These are phyloP conservation scores for Rhopalosiphum nymphaeae DNA, from an alignment of 2,888 invertebrate species.

Conservation along the genomic window DNA sequence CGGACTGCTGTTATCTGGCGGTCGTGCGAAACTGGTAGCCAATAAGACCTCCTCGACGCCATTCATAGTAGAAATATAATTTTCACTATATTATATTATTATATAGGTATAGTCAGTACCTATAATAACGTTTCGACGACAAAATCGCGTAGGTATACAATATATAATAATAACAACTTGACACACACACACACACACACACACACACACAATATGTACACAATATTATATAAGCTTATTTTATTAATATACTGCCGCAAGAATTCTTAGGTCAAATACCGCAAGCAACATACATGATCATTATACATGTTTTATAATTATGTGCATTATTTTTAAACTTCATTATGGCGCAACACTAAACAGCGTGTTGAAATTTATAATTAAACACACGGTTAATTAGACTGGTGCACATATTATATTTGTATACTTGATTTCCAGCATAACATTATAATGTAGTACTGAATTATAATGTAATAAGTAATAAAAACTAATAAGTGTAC, in stretches of 20 bases:
- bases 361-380: constrained; percentile 35
- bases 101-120: background rate
- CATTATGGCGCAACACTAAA: background rate
- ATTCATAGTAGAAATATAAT: constrained; percentile 23
- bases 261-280: background rate
- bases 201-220: background rate
- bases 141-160: background rate
- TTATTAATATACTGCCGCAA: background rate
- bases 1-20: constrained; percentile 21
- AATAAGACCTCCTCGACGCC: constrained; percentile 21
- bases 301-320: constrained; percentile 1
- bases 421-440: background rate
- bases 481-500: background rate
- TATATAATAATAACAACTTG: background rate
- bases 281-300: background rate
- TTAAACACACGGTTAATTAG: constrained; percentile 28
- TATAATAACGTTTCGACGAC: background rate
- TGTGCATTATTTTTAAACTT: constrained; percentile 1
- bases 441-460: background rate
- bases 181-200: background rate
- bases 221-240: background rate
- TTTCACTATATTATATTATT: background rate
- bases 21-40: constrained; percentile 51
- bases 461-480: background rate
- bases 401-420: background rate